These are phyloP conservation scores for Cheumatopsyche charites DNA, from an alignment of 1,140 invertebrate species.

Conservation along the genomic window DNA sequence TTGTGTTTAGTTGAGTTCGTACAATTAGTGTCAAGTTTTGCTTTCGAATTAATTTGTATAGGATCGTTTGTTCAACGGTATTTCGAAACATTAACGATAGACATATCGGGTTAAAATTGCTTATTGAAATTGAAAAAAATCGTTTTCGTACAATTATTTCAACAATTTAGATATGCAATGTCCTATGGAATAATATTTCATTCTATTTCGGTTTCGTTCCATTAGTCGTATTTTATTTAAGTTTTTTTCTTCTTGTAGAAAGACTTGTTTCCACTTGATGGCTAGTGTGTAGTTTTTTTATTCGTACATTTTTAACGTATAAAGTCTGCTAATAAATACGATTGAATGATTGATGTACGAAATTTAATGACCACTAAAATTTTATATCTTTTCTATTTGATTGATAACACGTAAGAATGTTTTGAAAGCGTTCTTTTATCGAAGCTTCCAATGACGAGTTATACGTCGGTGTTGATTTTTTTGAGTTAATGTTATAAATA, in stretches of 20 bases:
- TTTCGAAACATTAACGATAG: neutral
- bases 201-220: too few relatives aligned
- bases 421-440: too few relatives aligned
- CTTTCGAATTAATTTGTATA: neutral
- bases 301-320: neutral
- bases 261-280: neutral
- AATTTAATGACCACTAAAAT: slow-evolving; percentile 14
- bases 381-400: neutral
- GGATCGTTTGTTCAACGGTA: neutral
- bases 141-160: neutral
- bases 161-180: neutral
- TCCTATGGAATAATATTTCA: neutral
- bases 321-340: neutral
- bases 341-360: slow-evolving; percentile 8
- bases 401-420: too few relatives aligned
- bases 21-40: too few relatives aligned
- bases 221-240: neutral
- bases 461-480: too few relatives aligned
- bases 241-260: neutral
- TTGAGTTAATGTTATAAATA: too few relatives aligned
- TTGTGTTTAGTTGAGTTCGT: too few relatives aligned
- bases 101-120: neutral
- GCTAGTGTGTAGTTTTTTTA: neutral
- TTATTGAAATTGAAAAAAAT: neutral
- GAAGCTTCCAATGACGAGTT: too few relatives aligned